Conservation (phyloP, 37 sponge, comb jelly and placozoan genomes). For the Axinella damicornis region DNA sequence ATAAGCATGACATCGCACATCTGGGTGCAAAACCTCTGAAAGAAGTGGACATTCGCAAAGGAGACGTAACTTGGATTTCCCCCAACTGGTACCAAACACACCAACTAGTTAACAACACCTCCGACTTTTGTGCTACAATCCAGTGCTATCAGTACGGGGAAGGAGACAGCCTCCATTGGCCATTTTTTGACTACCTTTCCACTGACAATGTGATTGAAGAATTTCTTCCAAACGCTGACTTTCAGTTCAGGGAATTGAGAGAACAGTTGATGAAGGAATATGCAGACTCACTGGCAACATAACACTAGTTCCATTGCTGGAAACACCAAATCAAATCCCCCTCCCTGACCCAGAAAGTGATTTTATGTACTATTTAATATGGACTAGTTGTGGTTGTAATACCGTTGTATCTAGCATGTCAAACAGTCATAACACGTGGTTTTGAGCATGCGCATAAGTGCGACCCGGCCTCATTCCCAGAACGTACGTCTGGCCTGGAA, state of each 20-base stretch:
- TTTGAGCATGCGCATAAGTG: no score
- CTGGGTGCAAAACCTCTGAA: conserved; percentile 20
- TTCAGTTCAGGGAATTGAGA: conserved; percentile 26
- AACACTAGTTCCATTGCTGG: no score
- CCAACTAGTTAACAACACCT: conserved; percentile 59
- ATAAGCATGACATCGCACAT: conserved; percentile 62
- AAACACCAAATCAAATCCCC: no score
- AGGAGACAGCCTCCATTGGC: conserved; percentile 52
- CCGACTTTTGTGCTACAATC: conserved; percentile 71
- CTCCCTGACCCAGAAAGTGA: no score
- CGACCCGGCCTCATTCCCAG: no score
- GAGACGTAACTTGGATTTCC: conserved; percentile 75
- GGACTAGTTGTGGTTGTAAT: no score
- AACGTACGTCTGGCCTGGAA: no score
- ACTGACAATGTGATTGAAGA: conserved; percentile 14
- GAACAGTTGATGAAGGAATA: conserved; percentile 47
- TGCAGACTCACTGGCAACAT: no score
- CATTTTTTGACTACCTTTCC: conserved; percentile 60
- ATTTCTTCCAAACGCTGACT: conserved; percentile 63
- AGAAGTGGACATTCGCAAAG: conserved; percentile 36
- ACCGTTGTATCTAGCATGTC: no score
- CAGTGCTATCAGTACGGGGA: conserved; percentile 73
- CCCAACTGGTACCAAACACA: conserved; percentile 86
- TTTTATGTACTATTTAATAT: no score
- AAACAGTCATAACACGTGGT: no score